These are phyloP conservation scores for Cyclopterus lumpus DNA, from an alignment of 2,797 vertebrate genomes.

Conservation along the genomic window DNA sequence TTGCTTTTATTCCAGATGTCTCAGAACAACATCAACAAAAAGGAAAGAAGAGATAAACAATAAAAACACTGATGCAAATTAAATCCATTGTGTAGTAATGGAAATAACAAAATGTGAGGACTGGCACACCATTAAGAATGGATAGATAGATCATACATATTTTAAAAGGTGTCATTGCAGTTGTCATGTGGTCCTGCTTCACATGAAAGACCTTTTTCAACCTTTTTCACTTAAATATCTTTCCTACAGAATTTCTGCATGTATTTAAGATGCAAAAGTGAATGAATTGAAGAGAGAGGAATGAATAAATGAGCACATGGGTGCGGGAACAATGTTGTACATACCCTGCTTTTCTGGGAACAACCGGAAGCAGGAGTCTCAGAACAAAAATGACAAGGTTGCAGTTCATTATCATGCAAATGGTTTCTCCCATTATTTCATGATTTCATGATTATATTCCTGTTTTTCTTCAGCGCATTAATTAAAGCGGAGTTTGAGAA, in stretches of 20 bases:
- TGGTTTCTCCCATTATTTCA: slow-evolving; percentile 30
- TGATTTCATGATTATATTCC: neutral
- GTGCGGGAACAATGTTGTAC: neutral
- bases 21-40: neutral
- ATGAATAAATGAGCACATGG: neutral
- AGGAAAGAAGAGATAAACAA: slow-evolving; percentile 39
- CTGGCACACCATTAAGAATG: neutral
- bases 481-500: slow-evolving; percentile 64
- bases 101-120: slow-evolving; percentile 35
- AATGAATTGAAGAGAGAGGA: neutral
- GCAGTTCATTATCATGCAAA: slow-evolving; percentile 31
- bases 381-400: neutral
- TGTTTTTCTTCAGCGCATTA: slow-evolving; percentile 30
- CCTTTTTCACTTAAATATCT: slow-evolving; percentile 22
- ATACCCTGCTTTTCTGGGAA: neutral
- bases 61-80: slow-evolving; percentile 59
- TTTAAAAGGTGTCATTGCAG: neutral
- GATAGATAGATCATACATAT: slow-evolving; percentile 22
- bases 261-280: neutral
- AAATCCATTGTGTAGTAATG: slow-evolving; percentile 40
- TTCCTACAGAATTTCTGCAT: neutral
- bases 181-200: slow-evolving; percentile 13
- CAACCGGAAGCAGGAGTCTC: neutral
- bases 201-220: slow-evolving; percentile 1
- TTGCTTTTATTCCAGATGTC: slow-evolving; percentile 66